phyloP scores from a whole-genome alignment of 2,888 invertebrate genomes.

The Agrotis ipsilon region DNA sequence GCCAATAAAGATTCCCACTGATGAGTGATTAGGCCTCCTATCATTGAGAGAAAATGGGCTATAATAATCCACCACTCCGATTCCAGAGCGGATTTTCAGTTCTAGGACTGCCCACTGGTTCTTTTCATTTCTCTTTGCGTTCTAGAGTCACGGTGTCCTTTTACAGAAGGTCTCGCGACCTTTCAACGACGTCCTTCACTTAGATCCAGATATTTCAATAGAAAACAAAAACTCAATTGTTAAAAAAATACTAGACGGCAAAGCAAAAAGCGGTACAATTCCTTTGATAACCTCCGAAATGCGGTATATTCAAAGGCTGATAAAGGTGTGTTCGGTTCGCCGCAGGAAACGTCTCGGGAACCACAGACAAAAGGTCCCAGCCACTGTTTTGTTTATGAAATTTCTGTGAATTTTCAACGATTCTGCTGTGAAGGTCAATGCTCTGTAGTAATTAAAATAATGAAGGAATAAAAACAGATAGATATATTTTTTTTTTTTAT shows the following conservation, averaged over 20 bases:
- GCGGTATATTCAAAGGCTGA: conserved; percentile 26
- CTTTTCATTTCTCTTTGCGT: no score
- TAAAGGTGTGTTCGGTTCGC: conserved; percentile 27
- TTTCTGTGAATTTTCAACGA: conserved; percentile 9
- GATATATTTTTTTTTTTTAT: neutral
- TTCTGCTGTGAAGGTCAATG: neutral
- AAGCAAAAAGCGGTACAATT: conserved; percentile 17
- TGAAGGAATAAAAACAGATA: neutral
- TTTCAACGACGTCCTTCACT: neutral
- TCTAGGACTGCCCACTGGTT: no score
- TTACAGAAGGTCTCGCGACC: no score
- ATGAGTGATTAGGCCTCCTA: no score
- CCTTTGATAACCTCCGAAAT: conserved; percentile 9
- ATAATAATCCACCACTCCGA: no score
- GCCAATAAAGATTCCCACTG: no score
- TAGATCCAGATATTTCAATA: neutral
- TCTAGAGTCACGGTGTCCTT: no score
- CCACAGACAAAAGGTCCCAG: conserved; percentile 15
- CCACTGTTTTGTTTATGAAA: conserved; percentile 13
- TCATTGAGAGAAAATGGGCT: no score
- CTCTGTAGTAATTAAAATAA: no score
- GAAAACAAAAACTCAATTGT: neutral
- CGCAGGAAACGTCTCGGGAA: conserved; percentile 21
- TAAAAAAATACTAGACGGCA: neutral
- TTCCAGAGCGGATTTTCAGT: no score